Evolutionary conservation across 2,113 vertebrate genomes (phyloP), one percentile per base, ranked within the genome.

Genomic region (Labrus mixtus): DNA sequence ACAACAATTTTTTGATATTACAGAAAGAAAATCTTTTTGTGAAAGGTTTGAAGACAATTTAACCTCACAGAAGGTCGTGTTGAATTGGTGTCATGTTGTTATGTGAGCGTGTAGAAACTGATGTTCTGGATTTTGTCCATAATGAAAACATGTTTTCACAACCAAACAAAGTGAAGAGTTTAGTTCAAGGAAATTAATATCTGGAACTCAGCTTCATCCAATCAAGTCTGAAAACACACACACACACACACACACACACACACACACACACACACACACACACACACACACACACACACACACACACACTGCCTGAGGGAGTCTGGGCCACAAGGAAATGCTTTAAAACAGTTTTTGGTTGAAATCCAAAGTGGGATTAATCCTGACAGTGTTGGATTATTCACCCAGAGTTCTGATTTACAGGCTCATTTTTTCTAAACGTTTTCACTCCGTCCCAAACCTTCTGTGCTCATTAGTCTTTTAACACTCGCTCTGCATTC

Each of bases 301-400:
- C 57, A 55, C 64, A 50, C 58, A 57, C 67, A 12, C 23, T 36
- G 22, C 23, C 45, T 48, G 39, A 15, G 63, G 50, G 72, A 76
- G 59, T 22, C 16, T 33, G 60, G 77, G 68, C 63, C 61, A 54
- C 25, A 53, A 70, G 69, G 51, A 73, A 78, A 68, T 46, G 51
- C 76, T 82, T 82, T 89, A 82, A 86, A 79, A 86, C 64, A 43
- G 72, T 61, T 77, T 73, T 60, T 86, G 87, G 84, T 54, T 13
- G 6, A 8, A 11, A 1, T 79, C 83, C 83, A 89, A n/a, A 19
- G 22, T 9, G 6, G 20, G 41, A 61, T 60, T 64, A 57, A 54
- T 58, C 70, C 53, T 77, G 82, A 88, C 57, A 75, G 29, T 0
- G 13, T 20, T 10, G 54, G 64, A 54, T 83, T 36, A 25, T 84